phyloP scores from a whole-genome alignment of 2,797 vertebrate species.

The Emys orbicularis region DNA sequence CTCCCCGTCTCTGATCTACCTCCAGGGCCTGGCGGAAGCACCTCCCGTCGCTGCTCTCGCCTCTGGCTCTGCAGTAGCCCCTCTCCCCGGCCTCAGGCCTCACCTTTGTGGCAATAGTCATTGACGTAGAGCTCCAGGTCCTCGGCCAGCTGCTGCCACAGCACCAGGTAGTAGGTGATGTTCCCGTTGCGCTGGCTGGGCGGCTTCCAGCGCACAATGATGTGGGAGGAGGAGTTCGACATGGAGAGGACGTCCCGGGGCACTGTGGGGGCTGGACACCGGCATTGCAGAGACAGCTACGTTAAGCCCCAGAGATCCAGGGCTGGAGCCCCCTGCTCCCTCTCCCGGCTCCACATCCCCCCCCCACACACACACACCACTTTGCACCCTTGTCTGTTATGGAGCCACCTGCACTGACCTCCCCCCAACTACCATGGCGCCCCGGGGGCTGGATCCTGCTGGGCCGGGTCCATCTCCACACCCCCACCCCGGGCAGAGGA shows the following conservation, averaged over 20 bases:
- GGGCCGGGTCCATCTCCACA: too few relatives aligned
- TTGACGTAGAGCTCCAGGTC: slow-evolving; percentile 83
- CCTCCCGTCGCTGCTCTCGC: neutral
- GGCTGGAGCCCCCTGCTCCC: neutral
- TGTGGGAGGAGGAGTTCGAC: slow-evolving; percentile 85
- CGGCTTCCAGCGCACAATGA: slow-evolving; percentile 86
- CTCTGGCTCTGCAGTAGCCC: neutral
- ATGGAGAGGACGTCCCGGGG: slow-evolving; percentile 85
- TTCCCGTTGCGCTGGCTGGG: slow-evolving; percentile 85
- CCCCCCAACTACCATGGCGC: fast-evolving
- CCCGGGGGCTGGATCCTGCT: neutral
- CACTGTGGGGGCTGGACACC: slow-evolving; percentile 79
- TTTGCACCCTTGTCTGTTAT: neutral
- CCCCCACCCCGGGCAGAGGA: neutral
- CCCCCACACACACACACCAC: too few relatives aligned
- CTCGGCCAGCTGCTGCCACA: slow-evolving; percentile 85
- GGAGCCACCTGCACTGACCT: neutral
- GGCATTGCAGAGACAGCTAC: too few relatives aligned
- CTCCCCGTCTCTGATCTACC: neutral
- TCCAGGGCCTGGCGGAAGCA: neutral
- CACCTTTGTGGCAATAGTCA: slow-evolving; percentile 86
- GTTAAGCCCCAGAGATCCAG: neutral
- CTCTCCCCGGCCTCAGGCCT: neutral
- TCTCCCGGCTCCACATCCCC: neutral
- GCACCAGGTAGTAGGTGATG: slow-evolving; percentile 84